Base-by-base conservation (phyloP, 2,888 invertebrate species). In the Agrotis puta region DNA sequence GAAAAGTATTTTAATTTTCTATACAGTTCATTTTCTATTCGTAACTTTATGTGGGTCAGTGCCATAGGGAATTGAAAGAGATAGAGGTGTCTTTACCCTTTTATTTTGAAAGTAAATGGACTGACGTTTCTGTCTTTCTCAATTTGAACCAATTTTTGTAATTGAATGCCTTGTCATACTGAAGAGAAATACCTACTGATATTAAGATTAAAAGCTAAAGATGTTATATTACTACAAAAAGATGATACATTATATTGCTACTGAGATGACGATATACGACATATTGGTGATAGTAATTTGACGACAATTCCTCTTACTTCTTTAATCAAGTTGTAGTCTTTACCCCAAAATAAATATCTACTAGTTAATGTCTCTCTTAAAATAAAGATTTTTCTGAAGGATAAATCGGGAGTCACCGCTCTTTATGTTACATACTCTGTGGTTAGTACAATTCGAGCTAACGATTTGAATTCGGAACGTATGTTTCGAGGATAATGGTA, bases 1-100 rank as follows among this genome's bases (percentile, higher is more conserved):
- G 14, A 70, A 76, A 86, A 82, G 76, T 73, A 79, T 86, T 86
- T 86, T 82, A 85, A 88, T 83, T 88, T 87, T 79, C 82, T 82
- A 84, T 82, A 84, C 81, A 77, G 74, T 84, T 83, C 79, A 81
- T 88, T 85, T 87, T 81, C 81, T 79, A 80, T 86, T 85, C 76
- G 77, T 50, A 77, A 85, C 75, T 70, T 70, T 82, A 82, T 86
- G 66, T 85, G 68, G 87, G 89, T 85, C 82, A 64, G 66, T 48
- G 16, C 47, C 48, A 58, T 13, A 75, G 75, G 75, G 48, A 14
- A 50, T 45, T 54, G 45, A 59, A 50, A 18, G 11, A n/a, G n/a
- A 74, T 48, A 74, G 45, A 39, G 13, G 48, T 24, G n/a, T 16
- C 3, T 33, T 13, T 33, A 45, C 13, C 6, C 11, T 39, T 39